Conservation (phyloP, 2,888 invertebrate species). For the Dioctria linearis region DNA sequence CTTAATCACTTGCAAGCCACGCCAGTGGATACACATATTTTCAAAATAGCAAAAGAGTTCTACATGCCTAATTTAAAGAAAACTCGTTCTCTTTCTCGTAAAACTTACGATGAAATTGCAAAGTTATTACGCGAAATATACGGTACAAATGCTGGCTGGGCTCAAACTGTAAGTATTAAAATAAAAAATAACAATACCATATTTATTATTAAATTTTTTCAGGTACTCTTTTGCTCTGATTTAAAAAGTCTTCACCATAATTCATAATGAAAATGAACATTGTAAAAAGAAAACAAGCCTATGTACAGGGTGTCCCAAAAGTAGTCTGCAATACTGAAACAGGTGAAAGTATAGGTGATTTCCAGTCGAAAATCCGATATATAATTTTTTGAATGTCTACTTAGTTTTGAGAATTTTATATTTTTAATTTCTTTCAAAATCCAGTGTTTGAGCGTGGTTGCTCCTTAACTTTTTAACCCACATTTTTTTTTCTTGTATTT, state of each 20-base stretch:
- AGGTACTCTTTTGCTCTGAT: constrained; percentile 28
- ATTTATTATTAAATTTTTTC: constrained; percentile 24
- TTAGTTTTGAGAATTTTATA: too few species aligned
- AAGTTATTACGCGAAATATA: constrained; percentile 84
- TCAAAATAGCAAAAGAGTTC: constrained; percentile 86
- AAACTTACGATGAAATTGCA: constrained; percentile 85
- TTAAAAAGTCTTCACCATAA: neutral
- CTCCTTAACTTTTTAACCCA: too few species aligned
- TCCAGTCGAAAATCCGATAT: too few species aligned
- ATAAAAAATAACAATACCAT: constrained; percentile 7
- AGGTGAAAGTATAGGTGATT: too few species aligned
- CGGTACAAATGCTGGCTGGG: constrained; percentile 94
- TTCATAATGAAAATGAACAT: too few species aligned
- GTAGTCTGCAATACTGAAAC: too few species aligned
- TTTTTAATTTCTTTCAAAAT: too few species aligned
- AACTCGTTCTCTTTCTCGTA: neutral
- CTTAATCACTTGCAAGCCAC: constrained; percentile 89
- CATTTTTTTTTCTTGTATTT: too few species aligned
- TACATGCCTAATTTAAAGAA: constrained; percentile 73
- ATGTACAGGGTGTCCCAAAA: too few species aligned
- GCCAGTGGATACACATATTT: constrained; percentile 97
- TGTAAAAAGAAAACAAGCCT: too few species aligned
- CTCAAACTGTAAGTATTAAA: constrained; percentile 83
- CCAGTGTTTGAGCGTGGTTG: too few species aligned
- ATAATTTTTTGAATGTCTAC: too few species aligned